Base-by-base conservation (phyloP, 2,113 vertebrate genomes). In the Uria lomvia region DNA sequence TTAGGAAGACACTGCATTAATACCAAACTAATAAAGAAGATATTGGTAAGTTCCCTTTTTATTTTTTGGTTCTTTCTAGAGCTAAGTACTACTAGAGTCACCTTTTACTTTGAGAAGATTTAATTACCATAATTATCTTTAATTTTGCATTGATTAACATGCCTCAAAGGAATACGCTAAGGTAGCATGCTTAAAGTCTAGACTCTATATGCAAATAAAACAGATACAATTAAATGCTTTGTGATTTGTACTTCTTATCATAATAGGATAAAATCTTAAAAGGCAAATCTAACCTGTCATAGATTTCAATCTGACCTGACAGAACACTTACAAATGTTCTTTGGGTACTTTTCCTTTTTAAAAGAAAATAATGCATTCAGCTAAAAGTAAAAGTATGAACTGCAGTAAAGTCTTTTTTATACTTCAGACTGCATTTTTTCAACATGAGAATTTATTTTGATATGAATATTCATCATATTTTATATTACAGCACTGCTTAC, bases 71-170 rank as follows among this genome's bases (percentile, higher is more conserved):
- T 92, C 11, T 0, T 74, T 22, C 15, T 91, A 58, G 53, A 92
- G 26, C 30, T 90, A 70, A 88, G 30, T 95, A 92, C 22, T 75
- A 55, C 36, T 68, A 70, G 62, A 94, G 59, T 75, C 86, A 90
- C 38, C 60, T 90, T 93, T 83, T 94, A 72, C 70, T 94, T 87
- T 94, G 50, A 94, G 92, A 82, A 92, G 42, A 68, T 86, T 88
- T 83, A 94, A 94, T 94, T 94, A 89, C 4, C 62, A 89, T 89
- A 88, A 94, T 90, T 96, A 87, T 23, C 21, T 71, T 83, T 71
- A 94, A 92, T 91, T 97, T 96, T 89, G 32, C 12, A 1, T 84
- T 92, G 63, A 96, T 95, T 94, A 91, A 90, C 52, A 32, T 77
- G 11, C 27, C 77, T 94, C 75, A 65, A 60, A 90, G 52, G 81